Conservation (phyloP, 2,888 invertebrate species). For the Tiliacea citrago region DNA sequence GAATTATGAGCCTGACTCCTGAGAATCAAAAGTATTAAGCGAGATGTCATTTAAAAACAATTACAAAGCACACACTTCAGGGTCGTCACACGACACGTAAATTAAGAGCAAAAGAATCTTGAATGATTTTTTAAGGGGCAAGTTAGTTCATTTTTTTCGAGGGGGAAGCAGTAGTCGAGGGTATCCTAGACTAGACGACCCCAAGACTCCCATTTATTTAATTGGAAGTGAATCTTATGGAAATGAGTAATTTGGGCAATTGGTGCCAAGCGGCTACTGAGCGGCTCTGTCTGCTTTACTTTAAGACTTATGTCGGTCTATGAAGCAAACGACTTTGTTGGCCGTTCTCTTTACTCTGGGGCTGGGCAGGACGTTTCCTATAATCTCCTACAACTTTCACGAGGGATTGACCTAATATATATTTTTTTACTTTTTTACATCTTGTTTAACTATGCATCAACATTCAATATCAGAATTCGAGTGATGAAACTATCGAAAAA, state of each 20-base stretch:
- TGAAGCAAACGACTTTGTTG: not conserved
- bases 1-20: conserved; percentile 27
- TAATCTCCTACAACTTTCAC: not conserved
- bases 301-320: not conserved
- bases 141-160: too few species aligned
- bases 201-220: not conserved
- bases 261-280: too few species aligned
- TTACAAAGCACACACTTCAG: too few species aligned
- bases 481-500: conserved; percentile 13
- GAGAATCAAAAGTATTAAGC: not conserved
- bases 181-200: not conserved
- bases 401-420: not conserved
- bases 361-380: not conserved
- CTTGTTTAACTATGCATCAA: conserved; percentile 7
- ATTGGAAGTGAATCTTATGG: not conserved
- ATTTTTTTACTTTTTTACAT: not conserved
- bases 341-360: not conserved
- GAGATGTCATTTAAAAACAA: not conserved
- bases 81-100: too few species aligned
- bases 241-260: not conserved
- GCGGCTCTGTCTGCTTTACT: not conserved
- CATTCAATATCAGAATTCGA: not conserved
- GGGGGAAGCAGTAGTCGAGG: not conserved
- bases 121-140: not conserved
- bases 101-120: not conserved